Percentiles rank a stretch among this genome's conserved stretches.
Conservation (phyloP, 1,140 invertebrate genomes). For the Cotesia glomerata region DNA sequence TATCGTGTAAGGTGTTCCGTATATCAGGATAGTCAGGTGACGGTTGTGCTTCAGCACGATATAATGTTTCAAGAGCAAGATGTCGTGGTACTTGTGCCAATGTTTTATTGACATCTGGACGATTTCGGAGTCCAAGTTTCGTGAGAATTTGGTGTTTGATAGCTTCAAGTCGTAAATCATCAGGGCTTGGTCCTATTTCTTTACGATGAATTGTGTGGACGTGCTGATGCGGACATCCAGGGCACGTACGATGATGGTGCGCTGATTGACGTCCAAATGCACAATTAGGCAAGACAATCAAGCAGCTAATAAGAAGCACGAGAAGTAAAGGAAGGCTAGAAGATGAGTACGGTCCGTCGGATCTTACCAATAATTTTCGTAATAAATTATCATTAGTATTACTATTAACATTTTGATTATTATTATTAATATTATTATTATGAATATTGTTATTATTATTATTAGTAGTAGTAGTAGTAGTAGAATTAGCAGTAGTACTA, state of each 20-base stretch:
- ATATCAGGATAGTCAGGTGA: constrained; percentile 28
- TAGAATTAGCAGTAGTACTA: background rate
- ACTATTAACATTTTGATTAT: too few relatives aligned
- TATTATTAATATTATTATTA: too few relatives aligned
- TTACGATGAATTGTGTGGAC: constrained; percentile 45
- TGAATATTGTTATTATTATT: too few relatives aligned
- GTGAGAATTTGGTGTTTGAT: constrained; percentile 79
- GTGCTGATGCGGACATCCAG: constrained; percentile 57
- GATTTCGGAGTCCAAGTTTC: constrained; percentile 72
- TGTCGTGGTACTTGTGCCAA: constrained; percentile 68
- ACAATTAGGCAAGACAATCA: constrained; percentile 33
- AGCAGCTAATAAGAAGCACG: constrained; percentile 42
- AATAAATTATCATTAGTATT: constrained; percentile 4
- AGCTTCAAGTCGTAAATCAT: constrained; percentile 72
- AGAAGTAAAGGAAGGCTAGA: constrained; percentile 44
- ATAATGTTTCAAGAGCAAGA: constrained; percentile 73
- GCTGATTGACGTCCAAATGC: constrained; percentile 37
- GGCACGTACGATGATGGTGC: constrained; percentile 54
- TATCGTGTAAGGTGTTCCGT: constrained; percentile 22
- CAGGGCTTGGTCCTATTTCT: constrained; percentile 50
- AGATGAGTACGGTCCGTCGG: background rate
- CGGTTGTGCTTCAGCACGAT: constrained; percentile 67
- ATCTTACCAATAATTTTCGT: background rate
- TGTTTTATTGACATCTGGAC: constrained; percentile 74
- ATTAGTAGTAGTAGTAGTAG: too few relatives aligned